Evolutionary conservation across 2,113 vertebrate species (phyloP).

Genomic region (Nerophis ophidion): DNA sequence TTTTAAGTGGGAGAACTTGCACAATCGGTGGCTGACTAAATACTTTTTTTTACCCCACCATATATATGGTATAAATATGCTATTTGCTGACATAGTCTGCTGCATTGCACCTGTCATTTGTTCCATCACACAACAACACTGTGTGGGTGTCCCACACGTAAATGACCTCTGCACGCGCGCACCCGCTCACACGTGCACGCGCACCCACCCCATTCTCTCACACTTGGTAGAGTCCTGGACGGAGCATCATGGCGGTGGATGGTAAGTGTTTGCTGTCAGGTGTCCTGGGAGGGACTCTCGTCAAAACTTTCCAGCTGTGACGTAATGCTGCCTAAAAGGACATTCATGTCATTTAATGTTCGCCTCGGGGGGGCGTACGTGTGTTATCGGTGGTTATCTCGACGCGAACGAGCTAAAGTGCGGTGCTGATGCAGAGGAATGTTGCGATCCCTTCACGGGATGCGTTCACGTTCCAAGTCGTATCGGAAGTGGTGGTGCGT

Average conservation of each 20-base stretch:
- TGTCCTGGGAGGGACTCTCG: slow-evolving; percentile 48
- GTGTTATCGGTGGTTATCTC: not conserved
- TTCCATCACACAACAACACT: not conserved
- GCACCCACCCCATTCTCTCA: slow-evolving; percentile 34
- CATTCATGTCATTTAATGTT: not conserved
- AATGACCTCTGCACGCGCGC: not conserved
- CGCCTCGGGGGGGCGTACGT: too few species aligned
- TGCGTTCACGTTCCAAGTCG: slow-evolving; percentile 35
- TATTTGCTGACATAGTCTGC: not conserved
- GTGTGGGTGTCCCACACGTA: not conserved
- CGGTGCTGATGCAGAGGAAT: slow-evolving; percentile 42
- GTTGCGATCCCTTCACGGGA: slow-evolving; percentile 32
- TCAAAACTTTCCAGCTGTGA: slow-evolving; percentile 52
- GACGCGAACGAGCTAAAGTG: slow-evolving; percentile 13
- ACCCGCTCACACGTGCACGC: slow-evolving; percentile 6
- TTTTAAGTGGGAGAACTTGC: too few species aligned
- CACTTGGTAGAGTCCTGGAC: slow-evolving; percentile 74
- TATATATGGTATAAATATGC: too few species aligned
- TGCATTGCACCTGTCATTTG: not conserved
- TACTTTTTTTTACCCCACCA: too few species aligned
- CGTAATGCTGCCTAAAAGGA: not conserved
- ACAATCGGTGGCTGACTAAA: too few species aligned
- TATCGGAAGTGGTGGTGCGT: slow-evolving; percentile 21
- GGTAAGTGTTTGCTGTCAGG: slow-evolving; percentile 77
- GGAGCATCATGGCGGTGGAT: slow-evolving; percentile 87